Evolutionary conservation across 2,888 invertebrate species (phyloP).

Genomic region (Blastobasis lacticolella): DNA sequence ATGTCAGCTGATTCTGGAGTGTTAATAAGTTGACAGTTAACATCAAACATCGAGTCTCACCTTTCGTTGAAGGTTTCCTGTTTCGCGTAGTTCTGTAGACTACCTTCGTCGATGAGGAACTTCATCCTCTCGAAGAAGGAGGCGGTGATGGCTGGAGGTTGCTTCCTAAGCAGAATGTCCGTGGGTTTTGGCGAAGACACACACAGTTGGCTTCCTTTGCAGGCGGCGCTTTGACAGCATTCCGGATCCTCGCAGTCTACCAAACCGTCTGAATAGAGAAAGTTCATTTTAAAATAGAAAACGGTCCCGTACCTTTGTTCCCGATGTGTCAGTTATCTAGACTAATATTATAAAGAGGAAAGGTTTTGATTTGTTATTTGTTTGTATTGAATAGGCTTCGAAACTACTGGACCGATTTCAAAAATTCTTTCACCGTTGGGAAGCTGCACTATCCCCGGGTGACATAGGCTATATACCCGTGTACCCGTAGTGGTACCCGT

Average conservation of each 20-base stretch:
- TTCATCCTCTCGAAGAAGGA: conserved; percentile 99
- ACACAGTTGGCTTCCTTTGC: conserved; percentile 91
- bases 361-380: too few species aligned
- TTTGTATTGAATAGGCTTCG: too few species aligned
- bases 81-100: conserved; percentile 97
- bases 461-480: too few species aligned
- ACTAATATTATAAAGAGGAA: too few species aligned
- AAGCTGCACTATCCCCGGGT: too few species aligned
- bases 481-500: too few species aligned
- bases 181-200: conserved; percentile 96
- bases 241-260: conserved; percentile 99
- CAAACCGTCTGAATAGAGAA: conserved; percentile 85
- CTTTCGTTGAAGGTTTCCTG: conserved; percentile 97
- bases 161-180: conserved; percentile 94
- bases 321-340: too few species aligned
- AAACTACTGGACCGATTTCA: too few species aligned
- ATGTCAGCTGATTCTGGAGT: conserved; percentile 8
- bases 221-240: conserved; percentile 90
- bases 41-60: conserved; percentile 77
- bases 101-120: conserved; percentile 98
- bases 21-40: conserved; percentile 32
- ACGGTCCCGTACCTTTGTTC: too few species aligned
- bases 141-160: conserved; percentile 96
- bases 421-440: too few species aligned
- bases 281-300: not conserved